These are phyloP conservation scores for Cliona cf. orientalis DNA, from an alignment of 37 sponge, comb jelly and placozoan genomes.

Conservation along the genomic window DNA sequence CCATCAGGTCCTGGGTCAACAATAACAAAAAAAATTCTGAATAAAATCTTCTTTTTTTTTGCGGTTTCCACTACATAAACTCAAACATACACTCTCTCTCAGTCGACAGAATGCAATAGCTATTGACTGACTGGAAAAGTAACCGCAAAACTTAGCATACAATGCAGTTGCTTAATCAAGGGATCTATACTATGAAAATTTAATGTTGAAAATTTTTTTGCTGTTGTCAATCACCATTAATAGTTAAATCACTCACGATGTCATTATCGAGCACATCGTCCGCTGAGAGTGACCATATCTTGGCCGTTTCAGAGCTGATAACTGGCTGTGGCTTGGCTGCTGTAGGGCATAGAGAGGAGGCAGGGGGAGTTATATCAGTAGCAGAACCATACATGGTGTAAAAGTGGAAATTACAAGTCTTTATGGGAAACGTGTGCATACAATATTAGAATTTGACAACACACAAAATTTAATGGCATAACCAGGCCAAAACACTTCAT, in stretches of 20 bases:
- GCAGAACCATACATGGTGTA: too few relatives aligned
- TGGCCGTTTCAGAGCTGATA: constrained; percentile 22
- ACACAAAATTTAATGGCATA: too few relatives aligned
- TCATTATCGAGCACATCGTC: constrained; percentile 37
- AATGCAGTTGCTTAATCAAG: neutral
- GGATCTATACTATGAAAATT: neutral
- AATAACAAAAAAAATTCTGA: neutral
- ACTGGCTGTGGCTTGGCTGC: neutral
- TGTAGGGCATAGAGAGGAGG: neutral
- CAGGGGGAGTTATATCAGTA: neutral
- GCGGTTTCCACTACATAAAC: too few relatives aligned
- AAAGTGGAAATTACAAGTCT: too few relatives aligned
- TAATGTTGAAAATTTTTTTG: neutral
- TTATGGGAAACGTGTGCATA: too few relatives aligned
- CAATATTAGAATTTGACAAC: too few relatives aligned
- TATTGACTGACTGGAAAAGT: neutral
- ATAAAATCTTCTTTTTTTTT: too few relatives aligned
- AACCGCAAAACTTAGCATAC: neutral
- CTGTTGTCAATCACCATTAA: neutral
- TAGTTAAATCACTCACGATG: constrained; percentile 12
- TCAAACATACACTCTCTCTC: too few relatives aligned
- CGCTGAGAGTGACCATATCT: constrained; percentile 74
- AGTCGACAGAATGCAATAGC: too few relatives aligned
- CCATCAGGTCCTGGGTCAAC: constrained; percentile 71
- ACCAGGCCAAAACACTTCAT: too few relatives aligned